These are phyloP conservation scores for Thripadectes ignobilis DNA, from an alignment of 2,797 vertebrate genomes.

Conservation along the genomic window DNA sequence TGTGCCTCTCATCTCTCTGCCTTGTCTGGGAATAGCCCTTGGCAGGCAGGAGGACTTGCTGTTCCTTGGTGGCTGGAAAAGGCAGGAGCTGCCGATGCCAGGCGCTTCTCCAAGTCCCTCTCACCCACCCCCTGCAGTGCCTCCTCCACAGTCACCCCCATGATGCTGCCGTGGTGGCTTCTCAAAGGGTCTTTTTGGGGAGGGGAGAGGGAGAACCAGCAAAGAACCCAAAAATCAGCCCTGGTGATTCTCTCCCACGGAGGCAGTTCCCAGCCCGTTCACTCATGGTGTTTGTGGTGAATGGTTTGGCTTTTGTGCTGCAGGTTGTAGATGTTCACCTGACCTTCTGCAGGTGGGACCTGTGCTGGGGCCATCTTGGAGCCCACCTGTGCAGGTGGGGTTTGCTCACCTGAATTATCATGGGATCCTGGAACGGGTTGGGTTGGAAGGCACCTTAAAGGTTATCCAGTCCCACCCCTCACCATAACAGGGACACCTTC, in stretches of 20 bases:
- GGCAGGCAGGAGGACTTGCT: conserved; percentile 53
- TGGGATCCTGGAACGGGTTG: neutral
- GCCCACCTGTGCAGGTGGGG: neutral
- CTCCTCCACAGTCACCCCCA: neutral
- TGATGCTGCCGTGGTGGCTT: neutral
- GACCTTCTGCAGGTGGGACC: neutral
- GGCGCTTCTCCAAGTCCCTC: conserved; percentile 12
- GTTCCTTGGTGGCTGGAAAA: conserved; percentile 41
- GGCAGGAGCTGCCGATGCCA: conserved; percentile 12
- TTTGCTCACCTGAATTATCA: accelerated
- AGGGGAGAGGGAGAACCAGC: neutral
- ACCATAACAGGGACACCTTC: neutral
- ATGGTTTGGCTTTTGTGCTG: neutral
- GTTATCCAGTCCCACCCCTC: neutral
- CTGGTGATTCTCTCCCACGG: neutral
- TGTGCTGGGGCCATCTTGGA: accelerated
- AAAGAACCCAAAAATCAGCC: neutral
- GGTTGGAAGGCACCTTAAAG: neutral
- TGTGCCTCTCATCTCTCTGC: conserved; percentile 55
- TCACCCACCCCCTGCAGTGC: neutral
- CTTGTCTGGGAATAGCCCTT: conserved; percentile 49
- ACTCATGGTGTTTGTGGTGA: neutral
- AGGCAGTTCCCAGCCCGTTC: accelerated
- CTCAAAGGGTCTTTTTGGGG: neutral
- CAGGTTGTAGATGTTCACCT: accelerated